phyloP scores from a whole-genome alignment of 1,140 invertebrate species.

The Drosophila truncata region DNA sequence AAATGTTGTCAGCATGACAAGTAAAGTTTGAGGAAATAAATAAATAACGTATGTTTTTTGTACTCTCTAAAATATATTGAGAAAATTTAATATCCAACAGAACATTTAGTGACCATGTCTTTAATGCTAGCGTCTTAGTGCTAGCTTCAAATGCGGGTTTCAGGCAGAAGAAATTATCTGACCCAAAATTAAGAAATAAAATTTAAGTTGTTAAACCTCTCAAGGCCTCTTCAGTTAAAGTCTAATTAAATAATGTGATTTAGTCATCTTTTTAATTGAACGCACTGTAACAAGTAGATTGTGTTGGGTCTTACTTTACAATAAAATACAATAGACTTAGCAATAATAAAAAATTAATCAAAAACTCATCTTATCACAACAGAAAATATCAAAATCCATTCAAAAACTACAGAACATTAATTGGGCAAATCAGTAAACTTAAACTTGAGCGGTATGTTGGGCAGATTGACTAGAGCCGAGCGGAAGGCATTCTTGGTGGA shows the following conservation, averaged over 20 bases:
- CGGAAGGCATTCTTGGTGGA: conserved; percentile 65
- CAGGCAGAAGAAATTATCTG: no score
- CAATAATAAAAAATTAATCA: background rate
- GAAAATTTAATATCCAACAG: background rate
- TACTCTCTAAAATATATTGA: background rate
- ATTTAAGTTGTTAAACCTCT: no score
- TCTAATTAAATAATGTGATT: no score
- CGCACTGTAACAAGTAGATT: no score
- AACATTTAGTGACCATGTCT: no score
- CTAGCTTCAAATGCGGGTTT: no score
- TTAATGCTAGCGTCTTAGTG: no score
- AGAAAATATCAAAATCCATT: background rate
- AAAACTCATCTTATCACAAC: background rate
- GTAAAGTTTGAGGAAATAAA: no score
- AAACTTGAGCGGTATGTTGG: conserved; percentile 78
- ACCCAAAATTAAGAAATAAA: no score
- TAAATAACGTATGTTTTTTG: background rate
- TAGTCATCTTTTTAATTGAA: background rate
- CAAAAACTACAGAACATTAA: background rate
- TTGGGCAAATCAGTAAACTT: conserved; percentile 71
- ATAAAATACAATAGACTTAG: background rate
- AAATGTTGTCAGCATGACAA: conserved; percentile 18
- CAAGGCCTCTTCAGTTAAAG: no score
- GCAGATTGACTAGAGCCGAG: conserved; percentile 59
- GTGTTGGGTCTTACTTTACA: background rate